Conservation (phyloP, 2,888 invertebrate genomes). For the Acanthosepion esculentum region DNA sequence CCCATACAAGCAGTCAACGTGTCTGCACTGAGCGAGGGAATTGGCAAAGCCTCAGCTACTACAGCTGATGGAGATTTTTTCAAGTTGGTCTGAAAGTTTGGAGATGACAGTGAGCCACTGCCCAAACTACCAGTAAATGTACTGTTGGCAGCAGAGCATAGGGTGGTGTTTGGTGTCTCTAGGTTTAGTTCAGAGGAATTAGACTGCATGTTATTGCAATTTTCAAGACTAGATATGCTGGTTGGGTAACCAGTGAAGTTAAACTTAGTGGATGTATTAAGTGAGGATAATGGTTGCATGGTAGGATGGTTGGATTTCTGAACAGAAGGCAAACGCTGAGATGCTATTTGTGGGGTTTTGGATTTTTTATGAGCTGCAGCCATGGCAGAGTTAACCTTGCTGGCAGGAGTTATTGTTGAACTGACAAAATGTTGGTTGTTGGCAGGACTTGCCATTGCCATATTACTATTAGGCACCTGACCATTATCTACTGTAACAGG, state of each 20-base stretch:
- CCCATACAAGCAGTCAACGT: slow-evolving; percentile 48
- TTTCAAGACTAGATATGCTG: slow-evolving; percentile 25
- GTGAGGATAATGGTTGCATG: slow-evolving; percentile 5
- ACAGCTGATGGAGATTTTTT: slow-evolving; percentile 39
- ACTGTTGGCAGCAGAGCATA: not conserved
- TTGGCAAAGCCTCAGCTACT: slow-evolving; percentile 39
- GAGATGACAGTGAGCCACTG: not conserved
- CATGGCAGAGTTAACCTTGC: not conserved
- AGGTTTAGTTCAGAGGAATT: slow-evolving; percentile 3
- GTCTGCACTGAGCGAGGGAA: slow-evolving; percentile 42
- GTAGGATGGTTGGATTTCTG: not conserved
- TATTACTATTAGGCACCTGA: not conserved
- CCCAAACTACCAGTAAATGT: not conserved
- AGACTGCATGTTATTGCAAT: slow-evolving; percentile 37
- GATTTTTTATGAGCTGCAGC: slow-evolving; percentile 21
- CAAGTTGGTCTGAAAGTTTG: slow-evolving; percentile 11
- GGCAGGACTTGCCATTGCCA: not conserved
- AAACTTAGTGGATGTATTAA: slow-evolving; percentile 2
- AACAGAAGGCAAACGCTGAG: slow-evolving; percentile 16
- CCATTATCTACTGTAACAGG: not conserved
- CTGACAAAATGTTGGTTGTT: slow-evolving; percentile 10
- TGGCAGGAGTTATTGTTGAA: not conserved
- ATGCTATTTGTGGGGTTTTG: not conserved
- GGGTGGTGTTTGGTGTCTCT: not conserved
- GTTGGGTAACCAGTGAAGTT: not conserved